Evolutionary conservation across 1,140 invertebrate genomes (phyloP).

Genomic region (Ruditapes philippinarum): DNA sequence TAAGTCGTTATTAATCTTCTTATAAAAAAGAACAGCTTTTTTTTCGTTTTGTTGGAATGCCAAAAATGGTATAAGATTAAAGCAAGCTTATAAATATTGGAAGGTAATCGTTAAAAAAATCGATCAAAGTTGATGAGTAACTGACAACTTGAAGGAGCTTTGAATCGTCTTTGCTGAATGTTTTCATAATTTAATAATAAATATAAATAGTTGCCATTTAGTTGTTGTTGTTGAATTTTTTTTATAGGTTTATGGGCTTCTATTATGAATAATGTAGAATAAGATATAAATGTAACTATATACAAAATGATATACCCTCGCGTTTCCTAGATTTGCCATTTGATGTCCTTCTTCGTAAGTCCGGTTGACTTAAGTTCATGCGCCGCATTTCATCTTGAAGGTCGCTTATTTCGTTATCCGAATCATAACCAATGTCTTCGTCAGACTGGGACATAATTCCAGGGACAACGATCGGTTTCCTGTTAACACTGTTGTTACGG

Average conservation of each 20-base stretch:
- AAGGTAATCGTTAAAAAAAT: too few species aligned
- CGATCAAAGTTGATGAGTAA: too few species aligned
- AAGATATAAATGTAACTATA: background rate
- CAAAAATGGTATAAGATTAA: background rate
- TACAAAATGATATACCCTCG: background rate
- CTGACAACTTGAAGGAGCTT: too few species aligned
- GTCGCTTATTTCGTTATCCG: constrained; percentile 50
- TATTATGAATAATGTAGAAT: too few species aligned
- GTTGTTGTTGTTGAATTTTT: too few species aligned
- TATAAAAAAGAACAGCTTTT: background rate
- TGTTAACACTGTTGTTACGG: background rate
- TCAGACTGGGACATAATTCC: constrained; percentile 38
- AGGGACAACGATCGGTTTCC: constrained; percentile 42
- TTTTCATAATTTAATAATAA: too few species aligned
- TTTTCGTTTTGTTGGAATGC: background rate
- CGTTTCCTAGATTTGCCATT: background rate
- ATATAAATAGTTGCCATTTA: too few species aligned
- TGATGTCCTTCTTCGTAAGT: background rate
- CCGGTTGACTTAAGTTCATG: constrained; percentile 48
- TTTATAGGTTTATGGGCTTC: too few species aligned
- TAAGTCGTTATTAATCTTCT: background rate
- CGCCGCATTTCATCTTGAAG: constrained; percentile 57
- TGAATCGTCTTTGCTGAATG: too few species aligned
- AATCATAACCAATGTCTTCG: constrained; percentile 58
- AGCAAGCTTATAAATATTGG: too few species aligned